phyloP scores from a whole-genome alignment of 2,113 vertebrate species.

The Xiphophorus couchianus region DNA sequence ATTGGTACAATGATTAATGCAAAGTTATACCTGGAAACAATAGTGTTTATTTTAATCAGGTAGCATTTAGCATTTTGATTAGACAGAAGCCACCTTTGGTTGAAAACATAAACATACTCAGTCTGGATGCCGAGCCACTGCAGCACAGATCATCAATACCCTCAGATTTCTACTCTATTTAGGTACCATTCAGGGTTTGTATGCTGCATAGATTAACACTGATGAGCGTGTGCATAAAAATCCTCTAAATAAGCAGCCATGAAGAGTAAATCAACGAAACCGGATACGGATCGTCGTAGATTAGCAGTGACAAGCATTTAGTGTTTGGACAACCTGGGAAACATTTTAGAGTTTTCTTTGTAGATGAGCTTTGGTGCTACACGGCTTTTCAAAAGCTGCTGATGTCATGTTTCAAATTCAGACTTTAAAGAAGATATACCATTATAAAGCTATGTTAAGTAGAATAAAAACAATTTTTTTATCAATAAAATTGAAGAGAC shows the following conservation, averaged over 20 bases:
- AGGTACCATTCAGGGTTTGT: not conserved
- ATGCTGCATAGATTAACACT: conserved; percentile 9
- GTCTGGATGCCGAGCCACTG: not conserved
- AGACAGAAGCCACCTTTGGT: not conserved
- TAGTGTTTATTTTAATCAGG: not conserved
- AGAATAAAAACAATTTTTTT: too few species aligned
- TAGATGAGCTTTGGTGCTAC: conserved; percentile 25
- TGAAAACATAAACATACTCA: not conserved
- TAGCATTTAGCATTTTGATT: conserved; percentile 4
- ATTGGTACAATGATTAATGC: not conserved
- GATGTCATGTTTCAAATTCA: not conserved
- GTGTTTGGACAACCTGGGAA: conserved; percentile 14
- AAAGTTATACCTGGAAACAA: not conserved
- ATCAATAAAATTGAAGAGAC: too few species aligned
- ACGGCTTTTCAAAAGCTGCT: not conserved
- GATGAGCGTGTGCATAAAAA: not conserved
- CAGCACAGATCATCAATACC: conserved; percentile 12
- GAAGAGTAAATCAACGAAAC: conserved; percentile 19
- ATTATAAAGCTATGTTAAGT: not conserved
- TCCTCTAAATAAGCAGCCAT: conserved; percentile 22
- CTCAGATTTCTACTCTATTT: not conserved
- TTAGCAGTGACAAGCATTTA: conserved; percentile 11
- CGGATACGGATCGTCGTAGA: conserved; percentile 2
- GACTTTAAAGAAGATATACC: not conserved
- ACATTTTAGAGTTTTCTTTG: not conserved